Evolutionary conservation across 2,888 invertebrate species (phyloP), one percentile per base, ranked within the genome.

Genomic region (Tridacna crocea): DNA sequence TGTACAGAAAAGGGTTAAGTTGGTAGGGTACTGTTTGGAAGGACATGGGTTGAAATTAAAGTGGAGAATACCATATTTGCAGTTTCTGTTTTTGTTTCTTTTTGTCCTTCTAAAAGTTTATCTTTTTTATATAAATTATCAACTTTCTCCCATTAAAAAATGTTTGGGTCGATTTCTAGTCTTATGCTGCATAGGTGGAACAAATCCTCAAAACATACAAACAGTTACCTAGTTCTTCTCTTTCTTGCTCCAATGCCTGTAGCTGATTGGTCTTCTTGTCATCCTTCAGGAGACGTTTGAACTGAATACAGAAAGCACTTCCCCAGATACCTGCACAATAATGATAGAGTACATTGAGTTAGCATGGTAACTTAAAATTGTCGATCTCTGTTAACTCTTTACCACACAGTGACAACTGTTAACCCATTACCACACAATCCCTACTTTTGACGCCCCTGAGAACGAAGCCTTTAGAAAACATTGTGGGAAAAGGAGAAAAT

Each of bases 271-370:
- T 87, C 48, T 90, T 88, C 75, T 90, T 91, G 70, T 92, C 93
- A 76, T 94, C 94, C 66, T 93, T 91, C 19, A 95, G 87, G 10
- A 95, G 88, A 36, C 94, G 89, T 79, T 94, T 94, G 84, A 95
- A 93, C 73, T 95, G 93, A 68, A 95, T 95, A 88, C 94, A 94
- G 87, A 95, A 95, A 6, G 95, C 95, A 89, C 95, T 95, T 4
- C 95, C 95, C 95, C 95, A 95, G 11, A 95, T 92, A 66, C 95
- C 95, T 93, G 77, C 0, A 84, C 72, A 26, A 75, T 65, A 3
- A 72, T 15, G n/a, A 60, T 60, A 36, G 36, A 8, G 36, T 36
- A 36, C 8, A 36, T 36, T 36, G 36, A 36, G 36, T 36, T 2
- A 36, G 36, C 36, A 36, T 36, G 36, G 36, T 36, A 36, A 36